A percentile compares a stretch with the other conserved stretches of the same genome.
Evolutionary conservation across 30 jellyfish, hydroid and myxozoan genomes (phyloP).

Genomic region (Pelagia noctiluca): DNA sequence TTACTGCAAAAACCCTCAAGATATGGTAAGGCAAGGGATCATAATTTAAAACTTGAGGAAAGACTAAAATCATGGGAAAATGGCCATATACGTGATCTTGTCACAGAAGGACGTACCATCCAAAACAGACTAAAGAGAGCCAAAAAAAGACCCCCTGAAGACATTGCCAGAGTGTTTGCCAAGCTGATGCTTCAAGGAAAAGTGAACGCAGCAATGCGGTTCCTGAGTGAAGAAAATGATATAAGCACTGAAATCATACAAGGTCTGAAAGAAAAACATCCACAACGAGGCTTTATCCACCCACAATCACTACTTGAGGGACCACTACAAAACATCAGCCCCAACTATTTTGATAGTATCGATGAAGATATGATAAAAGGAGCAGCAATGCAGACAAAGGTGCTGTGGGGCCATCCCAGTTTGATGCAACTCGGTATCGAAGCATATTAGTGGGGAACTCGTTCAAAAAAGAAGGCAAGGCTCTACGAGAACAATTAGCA

Average conservation of each 20-base stretch:
- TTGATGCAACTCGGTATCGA: slow-evolving; percentile 13
- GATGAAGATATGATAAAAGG: neutral
- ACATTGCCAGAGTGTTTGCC: slow-evolving; percentile 9
- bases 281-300: neutral
- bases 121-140: neutral
- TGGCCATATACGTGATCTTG: neutral
- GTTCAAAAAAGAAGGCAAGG: slow-evolving; percentile 30
- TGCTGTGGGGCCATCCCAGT: slow-evolving; percentile 31
- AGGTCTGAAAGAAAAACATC: neutral
- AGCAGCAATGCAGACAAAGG: slow-evolving; percentile 32
- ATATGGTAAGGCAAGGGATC: slow-evolving; percentile 5
- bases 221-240: neutral
- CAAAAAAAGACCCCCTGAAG: neutral
- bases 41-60: neutral
- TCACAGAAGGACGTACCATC: slow-evolving; percentile 1
- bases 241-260: neutral
- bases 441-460: neutral
- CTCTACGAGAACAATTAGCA: slow-evolving; percentile 22
- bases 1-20: slow-evolving; percentile 11
- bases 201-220: neutral
- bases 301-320: slow-evolving; percentile 7
- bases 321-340: neutral
- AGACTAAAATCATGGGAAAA: slow-evolving; percentile 2
- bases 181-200: slow-evolving; percentile 34
- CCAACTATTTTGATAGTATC: slow-evolving; percentile 14